Conservation (phyloP, 2,113 vertebrate species). For the Bubo bubo region DNA sequence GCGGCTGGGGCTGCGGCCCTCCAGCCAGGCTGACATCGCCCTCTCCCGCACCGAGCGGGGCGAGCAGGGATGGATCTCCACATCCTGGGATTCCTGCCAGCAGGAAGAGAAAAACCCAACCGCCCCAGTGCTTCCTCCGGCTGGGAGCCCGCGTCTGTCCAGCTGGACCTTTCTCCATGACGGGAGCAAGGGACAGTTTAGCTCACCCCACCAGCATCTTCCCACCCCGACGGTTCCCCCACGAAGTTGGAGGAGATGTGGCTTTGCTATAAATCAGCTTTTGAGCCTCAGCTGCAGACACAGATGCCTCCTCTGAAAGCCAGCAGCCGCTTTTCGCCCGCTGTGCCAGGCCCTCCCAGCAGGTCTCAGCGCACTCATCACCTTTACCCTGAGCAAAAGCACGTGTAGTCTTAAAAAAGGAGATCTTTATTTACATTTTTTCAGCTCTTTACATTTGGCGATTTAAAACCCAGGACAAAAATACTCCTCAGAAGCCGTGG, state of each 20-base stretch:
- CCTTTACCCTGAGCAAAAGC: neutral
- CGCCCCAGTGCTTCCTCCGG: neutral
- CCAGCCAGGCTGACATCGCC: neutral
- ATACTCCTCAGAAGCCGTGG: neutral
- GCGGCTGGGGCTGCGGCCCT: neutral
- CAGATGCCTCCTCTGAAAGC: neutral
- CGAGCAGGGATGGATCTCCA: neutral
- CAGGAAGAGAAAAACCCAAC: neutral
- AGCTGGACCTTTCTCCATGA: neutral
- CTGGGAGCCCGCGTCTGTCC: neutral
- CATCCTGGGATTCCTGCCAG: neutral
- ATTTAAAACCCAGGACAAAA: conserved; percentile 9
- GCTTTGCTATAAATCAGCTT: neutral
- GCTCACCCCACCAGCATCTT: accelerated
- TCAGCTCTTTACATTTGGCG: neutral
- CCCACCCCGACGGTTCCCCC: neutral
- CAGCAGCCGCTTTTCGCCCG: neutral
- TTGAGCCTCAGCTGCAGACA: neutral
- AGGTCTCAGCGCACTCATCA: neutral
- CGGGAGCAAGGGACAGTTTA: accelerated
- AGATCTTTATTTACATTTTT: conserved; percentile 24
- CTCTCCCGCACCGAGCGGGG: neutral
- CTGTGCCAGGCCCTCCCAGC: neutral
- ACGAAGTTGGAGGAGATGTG: accelerated
- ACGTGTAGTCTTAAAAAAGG: neutral